Evolutionary conservation across 1,140 invertebrate genomes (phyloP).

Genomic region (Drosophila ohnishii): DNA sequence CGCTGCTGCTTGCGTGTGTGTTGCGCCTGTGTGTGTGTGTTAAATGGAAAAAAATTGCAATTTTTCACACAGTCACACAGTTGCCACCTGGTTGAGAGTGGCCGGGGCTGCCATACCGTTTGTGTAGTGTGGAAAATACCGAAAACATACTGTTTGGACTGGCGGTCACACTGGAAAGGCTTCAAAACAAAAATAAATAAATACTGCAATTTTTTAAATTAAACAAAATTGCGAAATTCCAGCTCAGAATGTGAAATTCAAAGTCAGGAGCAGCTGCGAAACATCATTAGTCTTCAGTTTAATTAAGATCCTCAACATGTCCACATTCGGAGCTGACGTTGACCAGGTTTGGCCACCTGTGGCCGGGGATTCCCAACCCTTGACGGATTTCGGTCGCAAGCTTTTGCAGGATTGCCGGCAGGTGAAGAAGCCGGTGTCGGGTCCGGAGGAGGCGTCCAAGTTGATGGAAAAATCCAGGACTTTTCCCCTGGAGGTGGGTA

Average conservation of each 20-base stretch:
- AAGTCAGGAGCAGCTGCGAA: background rate
- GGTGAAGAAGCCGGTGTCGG: slow-evolving; percentile 26
- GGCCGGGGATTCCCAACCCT: background rate
- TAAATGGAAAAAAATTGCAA: slow-evolving; percentile 47
- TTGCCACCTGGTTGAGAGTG: slow-evolving; percentile 12
- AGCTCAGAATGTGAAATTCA: background rate
- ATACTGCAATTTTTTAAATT: background rate
- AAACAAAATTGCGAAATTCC: background rate
- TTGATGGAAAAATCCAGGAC: slow-evolving; percentile 30
- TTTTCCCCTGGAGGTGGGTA: slow-evolving; percentile 54
- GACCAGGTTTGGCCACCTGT: slow-evolving; percentile 50
- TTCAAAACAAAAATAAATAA: background rate
- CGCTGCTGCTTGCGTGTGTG: slow-evolving; percentile 34
- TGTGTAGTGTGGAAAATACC: background rate
- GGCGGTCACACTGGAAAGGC: background rate
- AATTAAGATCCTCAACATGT: slow-evolving; percentile 21
- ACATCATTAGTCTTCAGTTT: slow-evolving; percentile 23
- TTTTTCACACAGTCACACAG: slow-evolving; percentile 21
- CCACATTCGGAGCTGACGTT: slow-evolving; percentile 53
- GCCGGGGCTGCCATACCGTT: background rate
- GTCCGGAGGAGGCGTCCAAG: background rate
- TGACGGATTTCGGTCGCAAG: slow-evolving; percentile 38
- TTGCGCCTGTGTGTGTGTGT: slow-evolving; percentile 25
- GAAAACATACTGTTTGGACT: background rate
- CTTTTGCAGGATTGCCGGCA: slow-evolving; percentile 37